These are phyloP conservation scores for Pseudocheirus occidentalis DNA, from an alignment of 2,797 vertebrate species.

Conservation along the genomic window DNA sequence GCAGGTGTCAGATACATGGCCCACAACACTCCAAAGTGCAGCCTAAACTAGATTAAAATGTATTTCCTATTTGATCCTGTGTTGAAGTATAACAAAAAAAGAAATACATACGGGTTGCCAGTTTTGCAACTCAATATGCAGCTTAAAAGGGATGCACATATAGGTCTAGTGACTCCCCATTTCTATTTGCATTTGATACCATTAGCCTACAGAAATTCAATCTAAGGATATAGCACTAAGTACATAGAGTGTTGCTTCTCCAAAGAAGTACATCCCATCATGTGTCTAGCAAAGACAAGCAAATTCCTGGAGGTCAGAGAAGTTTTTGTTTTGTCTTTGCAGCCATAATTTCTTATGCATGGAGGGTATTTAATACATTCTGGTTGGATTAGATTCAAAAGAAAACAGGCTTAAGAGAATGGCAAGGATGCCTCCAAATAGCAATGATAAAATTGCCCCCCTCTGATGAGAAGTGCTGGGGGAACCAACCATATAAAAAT, in stretches of 20 bases:
- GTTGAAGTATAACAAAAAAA: neutral
- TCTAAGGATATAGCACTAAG: neutral
- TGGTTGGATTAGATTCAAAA: neutral
- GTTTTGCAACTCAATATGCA: neutral
- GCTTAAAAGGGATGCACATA: neutral
- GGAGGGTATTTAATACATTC: neutral
- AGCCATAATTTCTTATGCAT: neutral
- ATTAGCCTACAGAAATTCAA: neutral
- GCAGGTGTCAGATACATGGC: neutral
- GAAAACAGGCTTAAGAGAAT: neutral
- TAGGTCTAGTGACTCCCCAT: neutral
- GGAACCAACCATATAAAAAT: neutral
- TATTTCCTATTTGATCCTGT: neutral
- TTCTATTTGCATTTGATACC: neutral
- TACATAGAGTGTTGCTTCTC: neutral
- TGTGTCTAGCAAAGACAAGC: neutral
- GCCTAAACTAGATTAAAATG: neutral
- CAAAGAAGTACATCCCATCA: neutral
- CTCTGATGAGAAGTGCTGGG: neutral
- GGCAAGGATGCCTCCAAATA: neutral
- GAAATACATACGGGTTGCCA: neutral
- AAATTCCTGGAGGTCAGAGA: neutral
- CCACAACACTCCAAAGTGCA: neutral
- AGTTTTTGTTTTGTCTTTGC: neutral
- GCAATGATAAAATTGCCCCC: neutral